These are phyloP conservation scores for Macaca nemestrina DNA, from an alignment of 2,113 vertebrate species.

Conservation along the genomic window DNA sequence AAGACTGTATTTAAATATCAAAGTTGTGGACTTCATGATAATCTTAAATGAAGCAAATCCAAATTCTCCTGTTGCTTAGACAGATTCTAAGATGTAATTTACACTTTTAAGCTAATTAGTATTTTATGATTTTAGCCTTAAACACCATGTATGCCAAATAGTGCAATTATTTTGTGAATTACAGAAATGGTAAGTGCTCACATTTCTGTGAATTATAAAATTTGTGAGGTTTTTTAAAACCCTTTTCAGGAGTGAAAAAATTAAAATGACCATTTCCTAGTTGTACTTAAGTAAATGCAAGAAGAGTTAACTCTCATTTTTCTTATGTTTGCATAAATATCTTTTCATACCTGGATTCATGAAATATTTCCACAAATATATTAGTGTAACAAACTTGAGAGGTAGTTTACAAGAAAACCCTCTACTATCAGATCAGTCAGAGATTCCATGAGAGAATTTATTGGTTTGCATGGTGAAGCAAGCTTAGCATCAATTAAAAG, in stretches of 20 bases:
- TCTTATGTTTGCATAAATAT: neutral
- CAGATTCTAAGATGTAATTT: neutral
- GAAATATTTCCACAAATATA: neutral
- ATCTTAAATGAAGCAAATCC: neutral
- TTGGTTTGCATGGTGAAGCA: neutral
- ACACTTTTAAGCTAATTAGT: neutral
- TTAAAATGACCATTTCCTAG: neutral
- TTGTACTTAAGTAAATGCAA: neutral
- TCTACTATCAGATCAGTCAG: neutral
- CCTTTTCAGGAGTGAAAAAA: neutral
- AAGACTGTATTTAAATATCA: neutral
- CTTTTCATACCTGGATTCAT: neutral
- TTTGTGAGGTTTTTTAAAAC: neutral
- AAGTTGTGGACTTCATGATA: neutral
- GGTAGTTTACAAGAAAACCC: neutral
- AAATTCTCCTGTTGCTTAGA: neutral
- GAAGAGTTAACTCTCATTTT: neutral
- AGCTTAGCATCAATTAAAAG: neutral
- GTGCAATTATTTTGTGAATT: neutral
- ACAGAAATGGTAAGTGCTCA: neutral
- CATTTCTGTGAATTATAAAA: neutral
- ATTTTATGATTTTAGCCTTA: conserved; percentile 11
- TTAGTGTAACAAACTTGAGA: neutral
- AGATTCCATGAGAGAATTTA: neutral
- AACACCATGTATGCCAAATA: neutral